Conservation (phyloP, 2,888 invertebrate species). For the Melipona bicolor region DNA sequence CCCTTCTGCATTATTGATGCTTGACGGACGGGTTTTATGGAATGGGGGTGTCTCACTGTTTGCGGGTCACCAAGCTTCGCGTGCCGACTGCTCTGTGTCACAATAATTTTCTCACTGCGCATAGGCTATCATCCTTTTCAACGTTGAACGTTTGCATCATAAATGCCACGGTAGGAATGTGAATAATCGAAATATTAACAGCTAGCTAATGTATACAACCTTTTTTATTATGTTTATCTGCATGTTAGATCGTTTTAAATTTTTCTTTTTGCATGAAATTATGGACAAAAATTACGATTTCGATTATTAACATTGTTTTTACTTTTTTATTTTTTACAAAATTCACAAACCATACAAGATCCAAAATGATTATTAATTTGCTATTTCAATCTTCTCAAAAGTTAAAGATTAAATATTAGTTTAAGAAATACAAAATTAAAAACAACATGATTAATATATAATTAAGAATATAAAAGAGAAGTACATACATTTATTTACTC, state of each 20-base stretch:
- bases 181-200: conserved; percentile 34
- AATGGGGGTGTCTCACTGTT: conserved; percentile 68
- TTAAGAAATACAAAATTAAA: too few relatives aligned
- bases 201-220: background rate
- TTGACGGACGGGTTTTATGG: conserved; percentile 74
- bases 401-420: too few relatives aligned
- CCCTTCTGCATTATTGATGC: conserved; percentile 81
- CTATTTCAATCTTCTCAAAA: too few relatives aligned
- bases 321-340: too few relatives aligned
- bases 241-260: background rate
- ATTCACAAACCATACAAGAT: too few relatives aligned
- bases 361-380: too few relatives aligned
- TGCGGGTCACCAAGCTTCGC: conserved; percentile 71
- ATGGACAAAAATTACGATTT: background rate
- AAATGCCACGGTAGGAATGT: background rate
- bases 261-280: background rate
- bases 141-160: conserved; percentile 20
- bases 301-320: background rate
- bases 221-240: background rate
- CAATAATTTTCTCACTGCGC: conserved; percentile 57
- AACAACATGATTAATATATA: too few relatives aligned
- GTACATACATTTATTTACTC: too few relatives aligned
- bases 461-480: too few relatives aligned
- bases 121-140: conserved; percentile 31
- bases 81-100: conserved; percentile 60